phyloP scores from a whole-genome alignment of 2,113 vertebrate species.

The Dicaeum eximium region DNA sequence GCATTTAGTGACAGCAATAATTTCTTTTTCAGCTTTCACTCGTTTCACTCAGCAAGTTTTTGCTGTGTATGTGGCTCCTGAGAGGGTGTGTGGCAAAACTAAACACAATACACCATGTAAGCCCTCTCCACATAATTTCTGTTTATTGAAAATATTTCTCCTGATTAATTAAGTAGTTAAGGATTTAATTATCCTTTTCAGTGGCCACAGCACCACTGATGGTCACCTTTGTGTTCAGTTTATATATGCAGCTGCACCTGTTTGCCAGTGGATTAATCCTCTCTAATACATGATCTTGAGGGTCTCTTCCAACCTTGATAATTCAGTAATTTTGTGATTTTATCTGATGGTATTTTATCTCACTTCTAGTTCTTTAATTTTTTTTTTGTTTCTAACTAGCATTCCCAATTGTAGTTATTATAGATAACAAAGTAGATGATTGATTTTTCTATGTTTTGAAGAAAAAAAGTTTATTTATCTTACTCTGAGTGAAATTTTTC shows the following conservation, averaged over 20 bases:
- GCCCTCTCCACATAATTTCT: background rate
- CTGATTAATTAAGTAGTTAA: background rate
- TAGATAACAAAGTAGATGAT: background rate
- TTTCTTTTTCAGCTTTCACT: background rate
- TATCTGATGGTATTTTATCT: background rate
- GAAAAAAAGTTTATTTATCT: background rate
- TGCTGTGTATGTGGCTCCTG: background rate
- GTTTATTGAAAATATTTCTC: background rate
- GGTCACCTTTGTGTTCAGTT: background rate
- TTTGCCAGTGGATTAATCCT: background rate
- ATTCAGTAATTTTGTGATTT: background rate
- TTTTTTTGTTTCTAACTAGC: background rate
- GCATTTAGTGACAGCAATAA: background rate
- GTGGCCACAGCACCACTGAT: background rate
- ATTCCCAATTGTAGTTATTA: background rate
- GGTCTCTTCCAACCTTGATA: background rate
- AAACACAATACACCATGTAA: fast-evolving
- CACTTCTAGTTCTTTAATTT: background rate
- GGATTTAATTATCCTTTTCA: background rate
- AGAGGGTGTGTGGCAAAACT: background rate
- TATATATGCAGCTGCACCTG: background rate
- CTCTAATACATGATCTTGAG: background rate
- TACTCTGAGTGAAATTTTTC: background rate
- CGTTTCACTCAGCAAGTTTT: background rate
- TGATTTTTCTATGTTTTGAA: background rate